Conservation (phyloP, 2,113 vertebrate genomes). For the Pseudorasbora parva region DNA sequence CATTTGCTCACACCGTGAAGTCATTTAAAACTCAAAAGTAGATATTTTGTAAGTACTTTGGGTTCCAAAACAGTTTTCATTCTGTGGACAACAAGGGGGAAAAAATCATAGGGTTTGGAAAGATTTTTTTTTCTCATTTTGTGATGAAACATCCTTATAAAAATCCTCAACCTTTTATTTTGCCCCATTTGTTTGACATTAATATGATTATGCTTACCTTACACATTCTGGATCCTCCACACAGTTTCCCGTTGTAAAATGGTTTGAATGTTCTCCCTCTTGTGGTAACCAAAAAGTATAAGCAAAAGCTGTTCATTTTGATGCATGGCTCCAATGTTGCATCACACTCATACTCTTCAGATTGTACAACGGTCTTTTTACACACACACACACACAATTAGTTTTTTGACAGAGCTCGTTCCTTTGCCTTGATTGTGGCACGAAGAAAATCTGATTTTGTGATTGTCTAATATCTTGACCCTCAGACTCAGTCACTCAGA, state of each 20-base stretch:
- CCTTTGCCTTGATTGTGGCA: constrained; percentile 53
- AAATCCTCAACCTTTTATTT: neutral
- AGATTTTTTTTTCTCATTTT: neutral
- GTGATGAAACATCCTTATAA: neutral
- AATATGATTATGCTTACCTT: neutral
- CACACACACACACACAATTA: constrained; percentile 37
- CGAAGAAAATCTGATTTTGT: constrained; percentile 18
- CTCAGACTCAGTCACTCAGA: constrained; percentile 9
- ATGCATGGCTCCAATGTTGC: constrained; percentile 12
- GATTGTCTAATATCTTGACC: constrained; percentile 10
- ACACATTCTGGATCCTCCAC: neutral
- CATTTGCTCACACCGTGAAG: neutral
- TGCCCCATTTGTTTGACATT: neutral
- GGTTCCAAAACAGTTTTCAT: too few species aligned
- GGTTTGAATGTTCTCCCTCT: constrained; percentile 1
- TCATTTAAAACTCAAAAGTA: too few species aligned
- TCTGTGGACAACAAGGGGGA: too few species aligned
- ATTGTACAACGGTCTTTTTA: neutral
- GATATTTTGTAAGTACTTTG: too few species aligned
- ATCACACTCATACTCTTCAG: neutral
- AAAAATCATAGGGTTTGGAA: neutral
- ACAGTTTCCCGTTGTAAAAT: constrained; percentile 6
- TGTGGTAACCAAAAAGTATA: constrained; percentile 31
- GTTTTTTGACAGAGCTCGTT: constrained; percentile 42
- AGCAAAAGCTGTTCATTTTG: constrained; percentile 20